Percentiles rank a stretch among this genome's conserved stretches.
Conservation (phyloP, 2,797 vertebrate genomes). For the Myripristis jacobus region DNA sequence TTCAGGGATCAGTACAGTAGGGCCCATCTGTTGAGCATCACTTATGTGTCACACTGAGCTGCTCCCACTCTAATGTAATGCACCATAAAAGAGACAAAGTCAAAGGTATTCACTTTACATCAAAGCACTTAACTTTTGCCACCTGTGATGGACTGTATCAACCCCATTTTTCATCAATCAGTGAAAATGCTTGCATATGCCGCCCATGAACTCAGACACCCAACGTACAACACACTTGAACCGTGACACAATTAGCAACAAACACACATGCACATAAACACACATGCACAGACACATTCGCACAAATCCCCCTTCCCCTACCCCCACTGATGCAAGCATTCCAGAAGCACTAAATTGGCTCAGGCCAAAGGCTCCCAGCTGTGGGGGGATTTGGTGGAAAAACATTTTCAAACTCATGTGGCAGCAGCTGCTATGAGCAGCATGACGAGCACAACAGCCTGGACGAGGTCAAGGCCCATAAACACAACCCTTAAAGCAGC, state of each 20-base stretch:
- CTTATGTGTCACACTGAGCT: not conserved
- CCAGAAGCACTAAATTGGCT: slow-evolving; percentile 36
- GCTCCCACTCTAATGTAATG: not conserved
- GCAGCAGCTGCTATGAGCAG: slow-evolving; percentile 52
- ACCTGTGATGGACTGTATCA: not conserved
- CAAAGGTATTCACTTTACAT: not conserved
- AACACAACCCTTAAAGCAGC: slow-evolving; percentile 33
- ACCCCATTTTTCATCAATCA: not conserved
- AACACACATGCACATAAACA: slow-evolving; percentile 20
- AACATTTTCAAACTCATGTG: slow-evolving; percentile 32
- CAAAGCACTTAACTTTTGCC: not conserved
- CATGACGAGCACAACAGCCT: slow-evolving; percentile 37
- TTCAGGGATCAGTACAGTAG: slow-evolving; percentile 3
- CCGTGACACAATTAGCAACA: slow-evolving; percentile 12
- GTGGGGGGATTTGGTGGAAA: slow-evolving; percentile 28
- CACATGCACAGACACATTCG: slow-evolving; percentile 15
- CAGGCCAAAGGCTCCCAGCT: slow-evolving; percentile 32
- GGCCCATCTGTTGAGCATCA: slow-evolving; percentile 3
- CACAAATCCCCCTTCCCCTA: slow-evolving; percentile 13
- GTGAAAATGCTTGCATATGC: slow-evolving; percentile 14
- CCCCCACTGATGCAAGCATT: slow-evolving; percentile 29
- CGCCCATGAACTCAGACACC: not conserved
- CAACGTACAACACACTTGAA: slow-evolving; percentile 7
- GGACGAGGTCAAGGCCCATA: slow-evolving; percentile 5
- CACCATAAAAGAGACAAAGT: not conserved